Conservation (phyloP, 2,113 vertebrate species). For the Rafetus swinhoei region DNA sequence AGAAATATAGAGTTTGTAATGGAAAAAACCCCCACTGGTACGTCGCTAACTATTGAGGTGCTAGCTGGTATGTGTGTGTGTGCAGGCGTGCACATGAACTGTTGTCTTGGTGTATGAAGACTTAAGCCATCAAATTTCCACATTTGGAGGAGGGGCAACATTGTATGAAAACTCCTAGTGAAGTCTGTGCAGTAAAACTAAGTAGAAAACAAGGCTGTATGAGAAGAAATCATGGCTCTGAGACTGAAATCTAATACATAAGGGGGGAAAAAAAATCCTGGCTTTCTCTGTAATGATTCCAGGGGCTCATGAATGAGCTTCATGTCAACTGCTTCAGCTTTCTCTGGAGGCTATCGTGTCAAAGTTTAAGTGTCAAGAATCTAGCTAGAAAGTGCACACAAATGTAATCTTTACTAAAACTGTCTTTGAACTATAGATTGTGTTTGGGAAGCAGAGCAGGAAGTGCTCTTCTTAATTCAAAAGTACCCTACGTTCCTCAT, state of each 20-base stretch:
- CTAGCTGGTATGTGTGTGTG: not conserved
- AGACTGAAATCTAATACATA: conserved; percentile 7
- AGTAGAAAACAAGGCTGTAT: conserved; percentile 7
- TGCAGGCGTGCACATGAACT: not conserved
- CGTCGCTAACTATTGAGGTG: not conserved
- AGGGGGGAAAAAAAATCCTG: not conserved
- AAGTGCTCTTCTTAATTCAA: not conserved
- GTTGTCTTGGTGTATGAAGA: not conserved
- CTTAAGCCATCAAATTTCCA: not conserved
- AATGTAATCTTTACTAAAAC: not conserved
- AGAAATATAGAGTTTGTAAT: not conserved
- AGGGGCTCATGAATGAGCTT: not conserved
- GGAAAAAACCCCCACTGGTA: not conserved
- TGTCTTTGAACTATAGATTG: not conserved
- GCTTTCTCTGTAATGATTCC: not conserved
- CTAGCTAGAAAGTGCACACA: not conserved
- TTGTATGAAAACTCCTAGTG: not conserved
- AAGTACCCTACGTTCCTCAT: conserved; percentile 16
- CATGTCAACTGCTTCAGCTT: not conserved
- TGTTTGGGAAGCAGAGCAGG: conserved; percentile 11
- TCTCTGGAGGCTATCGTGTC: not conserved
- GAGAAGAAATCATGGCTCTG: conserved; percentile 4
- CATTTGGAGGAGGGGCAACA: not conserved
- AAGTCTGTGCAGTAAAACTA: not conserved
- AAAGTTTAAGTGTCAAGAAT: not conserved